Conservation (phyloP, 1,140 invertebrate genomes). For the Ridgeia piscesae region DNA sequence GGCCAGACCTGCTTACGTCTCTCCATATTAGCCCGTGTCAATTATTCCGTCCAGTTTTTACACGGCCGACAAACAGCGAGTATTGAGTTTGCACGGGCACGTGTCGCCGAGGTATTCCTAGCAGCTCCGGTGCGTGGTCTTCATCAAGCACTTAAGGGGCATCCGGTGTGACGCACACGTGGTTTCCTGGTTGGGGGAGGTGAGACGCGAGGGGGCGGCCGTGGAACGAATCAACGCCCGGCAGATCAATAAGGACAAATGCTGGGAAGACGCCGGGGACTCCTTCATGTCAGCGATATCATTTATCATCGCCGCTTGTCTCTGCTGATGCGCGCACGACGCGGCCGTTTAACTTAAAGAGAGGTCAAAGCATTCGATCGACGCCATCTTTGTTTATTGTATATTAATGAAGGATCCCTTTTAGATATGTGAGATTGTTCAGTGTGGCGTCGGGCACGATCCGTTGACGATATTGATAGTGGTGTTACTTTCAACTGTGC, state of each 20-base stretch:
- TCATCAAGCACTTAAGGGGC: background rate
- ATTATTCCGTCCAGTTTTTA: background rate
- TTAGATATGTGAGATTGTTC: background rate
- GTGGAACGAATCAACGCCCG: background rate
- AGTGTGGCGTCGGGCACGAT: background rate
- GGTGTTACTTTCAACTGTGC: background rate
- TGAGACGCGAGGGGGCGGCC: background rate
- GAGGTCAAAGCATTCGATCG: background rate
- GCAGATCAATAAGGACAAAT: background rate
- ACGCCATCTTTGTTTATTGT: background rate
- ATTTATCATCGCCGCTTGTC: background rate
- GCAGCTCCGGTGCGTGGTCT: background rate
- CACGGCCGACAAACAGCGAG: background rate
- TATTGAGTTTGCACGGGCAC: background rate
- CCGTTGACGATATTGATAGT: background rate
- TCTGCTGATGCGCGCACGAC: background rate
- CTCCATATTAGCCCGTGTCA: background rate
- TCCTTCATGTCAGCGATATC: background rate
- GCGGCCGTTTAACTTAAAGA: background rate
- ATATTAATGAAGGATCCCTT: background rate
- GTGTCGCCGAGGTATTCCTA: background rate
- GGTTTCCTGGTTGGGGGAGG: background rate
- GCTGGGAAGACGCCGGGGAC: background rate
- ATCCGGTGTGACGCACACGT: background rate
- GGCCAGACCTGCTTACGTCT: background rate